Base-by-base conservation (phyloP, 2,113 vertebrate genomes). In the Otis tarda region DNA sequence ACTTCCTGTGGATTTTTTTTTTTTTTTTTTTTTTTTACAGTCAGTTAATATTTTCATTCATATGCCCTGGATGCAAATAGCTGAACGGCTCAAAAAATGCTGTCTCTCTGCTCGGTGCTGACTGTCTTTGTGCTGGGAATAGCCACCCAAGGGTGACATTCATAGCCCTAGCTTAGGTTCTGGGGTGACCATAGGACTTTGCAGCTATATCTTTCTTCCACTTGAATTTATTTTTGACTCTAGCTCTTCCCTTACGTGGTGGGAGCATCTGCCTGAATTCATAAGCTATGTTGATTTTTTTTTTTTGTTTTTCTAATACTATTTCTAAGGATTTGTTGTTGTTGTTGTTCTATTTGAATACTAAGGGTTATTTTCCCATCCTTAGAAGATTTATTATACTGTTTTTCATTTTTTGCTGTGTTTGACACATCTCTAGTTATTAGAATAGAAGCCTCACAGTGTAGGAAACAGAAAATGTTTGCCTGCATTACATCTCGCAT, bases 391-490 rank as follows among this genome's bases (percentile, higher is more conserved):
- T 88, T 93, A 90, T 95, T 83, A 91, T 74, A 63, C 43, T 65
- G 79, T 80, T 95, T 95, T 95, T 93, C 47, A 83, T 94, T 92
- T 95, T 96, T 59, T 69, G 56, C 83, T 63, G 67, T 61, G 50
- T 94, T 97, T 95, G 95, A 97, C 81, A 93, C 76, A 63, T 91
- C 83, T 76, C 95, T 84, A 74, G 61, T 94, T 91, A 94, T 92
- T 95, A 88, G 93, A 93, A 69, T 79, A 94, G 21, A 45, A 94
- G 35, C 55, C 53, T 89, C 83, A 90, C 80, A 70, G 78, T 43
- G 16, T 50, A 65, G 83, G 78, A 96, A 95, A 79, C 59, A 92
- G 87, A 94, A 92, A 90, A 91, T 68, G 28, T 92, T 97, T 94
- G 89, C 65, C 90, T 67, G 81, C 78, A 57, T 94, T 95, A 67